Evolutionary conservation across 1,140 invertebrate genomes (phyloP).

Genomic region (Aculops lycopersici): DNA sequence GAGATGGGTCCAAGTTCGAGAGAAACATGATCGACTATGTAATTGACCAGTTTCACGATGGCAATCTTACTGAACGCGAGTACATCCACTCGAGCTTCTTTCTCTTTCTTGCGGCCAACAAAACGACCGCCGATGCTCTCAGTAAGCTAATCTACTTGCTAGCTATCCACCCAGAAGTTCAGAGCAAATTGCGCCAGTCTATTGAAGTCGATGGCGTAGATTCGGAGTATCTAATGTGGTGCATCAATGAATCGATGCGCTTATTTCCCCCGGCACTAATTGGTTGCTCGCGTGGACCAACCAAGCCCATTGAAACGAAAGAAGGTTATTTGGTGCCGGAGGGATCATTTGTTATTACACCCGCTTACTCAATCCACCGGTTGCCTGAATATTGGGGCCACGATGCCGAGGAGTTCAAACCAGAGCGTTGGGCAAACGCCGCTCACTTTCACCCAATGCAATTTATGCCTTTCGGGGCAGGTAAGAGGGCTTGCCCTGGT

Average conservation of each 20-base stretch:
- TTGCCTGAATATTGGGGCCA: neutral
- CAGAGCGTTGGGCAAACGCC: conserved; percentile 12
- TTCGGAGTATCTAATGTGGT: neutral
- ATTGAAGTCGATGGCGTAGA: neutral
- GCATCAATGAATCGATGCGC: neutral
- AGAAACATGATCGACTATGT: too few relatives aligned
- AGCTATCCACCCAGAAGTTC: neutral
- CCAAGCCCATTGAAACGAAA: neutral
- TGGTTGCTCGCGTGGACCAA: neutral
- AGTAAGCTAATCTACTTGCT: neutral
- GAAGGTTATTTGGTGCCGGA: neutral
- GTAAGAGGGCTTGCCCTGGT: conserved; percentile 15
- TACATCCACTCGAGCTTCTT: too few relatives aligned
- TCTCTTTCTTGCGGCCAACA: too few relatives aligned
- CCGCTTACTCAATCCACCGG: neutral
- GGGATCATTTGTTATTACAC: neutral
- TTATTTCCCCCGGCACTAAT: neutral
- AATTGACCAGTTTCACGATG: too few relatives aligned
- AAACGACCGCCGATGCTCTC: neutral
- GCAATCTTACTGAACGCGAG: too few relatives aligned
- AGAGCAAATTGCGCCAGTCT: neutral
- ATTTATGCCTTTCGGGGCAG: conserved; percentile 16
- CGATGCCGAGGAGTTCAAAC: neutral
- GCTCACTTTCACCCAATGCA: conserved; percentile 13
- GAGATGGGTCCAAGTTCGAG: too few relatives aligned